Evolutionary conservation across 30 jellyfish, hydroid and myxozoan genomes (phyloP), one percentile per base, ranked within the genome.

Genomic region (Sanderia malayensis): DNA sequence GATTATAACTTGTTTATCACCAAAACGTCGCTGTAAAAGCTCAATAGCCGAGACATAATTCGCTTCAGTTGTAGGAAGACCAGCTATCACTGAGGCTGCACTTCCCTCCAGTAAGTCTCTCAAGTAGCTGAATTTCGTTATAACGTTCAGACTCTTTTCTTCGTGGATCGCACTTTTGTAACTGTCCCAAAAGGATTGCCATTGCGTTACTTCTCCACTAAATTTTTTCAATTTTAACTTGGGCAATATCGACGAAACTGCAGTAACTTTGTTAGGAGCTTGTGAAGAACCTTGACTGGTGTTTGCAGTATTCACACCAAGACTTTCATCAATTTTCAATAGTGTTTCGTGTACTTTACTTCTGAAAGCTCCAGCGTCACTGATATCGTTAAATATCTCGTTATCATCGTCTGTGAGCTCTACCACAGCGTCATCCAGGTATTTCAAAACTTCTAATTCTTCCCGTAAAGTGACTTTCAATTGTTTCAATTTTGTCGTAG

Each of bases 161-260:
- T 21, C 76, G 46, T 70, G 82, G 4, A 70, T 70, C 20, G 71
- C 82, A 46, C 82, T 41, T 18, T 44, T 41, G 72, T 41, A 70
- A 13, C 49, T 13, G 72, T 70, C 82, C 82, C 82, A 70, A 32
- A 70, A 70, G 1, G 61, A 22, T 28, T 70, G 82, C 82, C 82
- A 47, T 19, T 70, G 33, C 31, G 61, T 70, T 0, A 47, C 82
- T 28, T 70, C 63, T 2, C 82, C 82, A 27, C 0, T 44, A 46
- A 70, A 70, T 10, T 44, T 44, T 25, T 70, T 44, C 46, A 70
- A 31, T 25, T 70, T 47, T 70, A 70, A 28, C 24, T 70, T 70
- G 25, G 82, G 72, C 25, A 70, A 46, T 21, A 13, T 41, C 29
- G 76, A 28, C 17, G 79, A 15, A 0, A 2, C 27, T 67, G 69